Base-by-base conservation (phyloP, 2,888 invertebrate genomes). In the Saturnia pavonia region DNA sequence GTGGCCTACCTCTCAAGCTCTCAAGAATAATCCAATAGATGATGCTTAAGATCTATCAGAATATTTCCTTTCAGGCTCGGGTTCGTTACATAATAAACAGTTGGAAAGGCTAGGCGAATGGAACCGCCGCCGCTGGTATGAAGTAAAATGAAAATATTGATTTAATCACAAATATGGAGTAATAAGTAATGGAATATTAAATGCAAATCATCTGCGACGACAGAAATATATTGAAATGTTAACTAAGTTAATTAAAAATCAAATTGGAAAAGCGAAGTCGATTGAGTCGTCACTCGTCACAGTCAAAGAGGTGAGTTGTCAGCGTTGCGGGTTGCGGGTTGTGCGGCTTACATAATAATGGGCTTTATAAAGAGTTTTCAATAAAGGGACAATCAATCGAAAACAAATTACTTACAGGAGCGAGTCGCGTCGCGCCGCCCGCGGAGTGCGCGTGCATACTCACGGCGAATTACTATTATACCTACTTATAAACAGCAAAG, bases 351-450 rank as follows among this genome's bases (percentile, higher is more conserved):
- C 43, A 67, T 69, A 78, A 78, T 73, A 43, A 67, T 67, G 67
- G 60, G 69, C 78, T 78, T 76, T 74, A 77, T 73, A 43, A 67
- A 70, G 67, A 69, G 69, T 79, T 78, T 76, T 74, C 77, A 78
- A 82, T 82, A 81, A 84, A 83, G 76, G 70, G 66, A 66, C 83
- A 84, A 81, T 83, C 83, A 82, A 86, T 84, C 79, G 83, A 85
- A 87, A 88, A 84, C 84, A 86, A 87, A 88, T 88, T 87, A 88
- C 85, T 86, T 82, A 84, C 80, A 77, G 12, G 77, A 73, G 73
- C 78, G 40, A 12, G 69, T 73, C 25, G 25, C 34, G 57, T 19
- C 51, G 77, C 74, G 74, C 78, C 72, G 25, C 27, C n/a, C 22
- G 25, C n/a, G 69, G 74, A n/a, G n/a, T n/a, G n/a, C 19, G 25